Conservation (phyloP, 1,140 invertebrate genomes). For the Drosophila parabipectinata region DNA sequence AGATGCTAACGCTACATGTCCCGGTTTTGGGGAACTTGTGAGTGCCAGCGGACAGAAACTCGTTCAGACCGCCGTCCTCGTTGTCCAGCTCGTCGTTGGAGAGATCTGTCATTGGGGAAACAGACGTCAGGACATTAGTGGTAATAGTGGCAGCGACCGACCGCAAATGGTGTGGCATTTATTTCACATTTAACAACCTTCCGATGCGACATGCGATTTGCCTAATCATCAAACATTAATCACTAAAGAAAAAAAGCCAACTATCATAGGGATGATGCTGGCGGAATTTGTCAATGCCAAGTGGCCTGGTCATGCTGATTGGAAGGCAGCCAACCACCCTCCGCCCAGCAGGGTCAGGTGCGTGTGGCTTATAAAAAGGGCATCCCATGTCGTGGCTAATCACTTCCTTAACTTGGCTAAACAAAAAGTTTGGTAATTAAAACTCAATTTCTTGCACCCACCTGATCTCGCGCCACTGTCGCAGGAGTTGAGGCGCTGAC, state of each 20-base stretch:
- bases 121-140: slow-evolving; percentile 9
- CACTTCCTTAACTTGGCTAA: not conserved
- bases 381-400: slow-evolving; percentile 1
- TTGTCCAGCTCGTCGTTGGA: slow-evolving; percentile 83
- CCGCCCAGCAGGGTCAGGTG: not conserved
- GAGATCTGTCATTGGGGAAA: slow-evolving; percentile 59
- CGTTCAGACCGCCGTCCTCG: slow-evolving; percentile 69
- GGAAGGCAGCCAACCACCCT: not conserved
- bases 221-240: slow-evolving; percentile 12
- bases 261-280: not conserved
- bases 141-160: not conserved
- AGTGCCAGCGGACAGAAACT: slow-evolving; percentile 68
- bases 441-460: slow-evolving; percentile 38
- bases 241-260: not conserved
- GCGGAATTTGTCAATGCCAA: slow-evolving; percentile 3
- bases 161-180: slow-evolving; percentile 5
- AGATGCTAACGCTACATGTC: slow-evolving; percentile 47
- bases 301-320: slow-evolving; percentile 3
- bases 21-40: slow-evolving; percentile 64
- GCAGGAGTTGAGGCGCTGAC: slow-evolving; percentile 80
- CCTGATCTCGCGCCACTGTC: slow-evolving; percentile 83
- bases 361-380: not conserved
- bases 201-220: slow-evolving; percentile 7
- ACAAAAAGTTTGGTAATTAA: slow-evolving; percentile 6
- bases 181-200: slow-evolving; percentile 9